A percentile compares a stretch with the other conserved stretches of the same genome.
These are phyloP conservation scores for Marasmarcha lunaedactyla DNA, from an alignment of 2,888 invertebrate genomes.

Conservation along the genomic window DNA sequence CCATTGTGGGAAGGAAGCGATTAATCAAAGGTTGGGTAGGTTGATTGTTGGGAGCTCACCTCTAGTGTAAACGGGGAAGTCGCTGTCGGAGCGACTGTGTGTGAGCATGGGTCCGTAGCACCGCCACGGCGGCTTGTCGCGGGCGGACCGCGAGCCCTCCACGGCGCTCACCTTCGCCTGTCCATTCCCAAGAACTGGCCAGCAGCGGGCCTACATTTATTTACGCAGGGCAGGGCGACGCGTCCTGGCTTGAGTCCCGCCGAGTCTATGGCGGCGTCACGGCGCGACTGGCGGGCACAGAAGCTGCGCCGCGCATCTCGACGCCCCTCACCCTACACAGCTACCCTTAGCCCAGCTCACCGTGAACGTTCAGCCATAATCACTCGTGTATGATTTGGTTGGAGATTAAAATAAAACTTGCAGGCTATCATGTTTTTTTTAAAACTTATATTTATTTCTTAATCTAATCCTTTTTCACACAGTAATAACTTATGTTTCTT, in stretches of 20 bases:
- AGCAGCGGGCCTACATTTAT: constrained; percentile 35
- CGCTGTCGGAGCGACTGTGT: constrained; percentile 87
- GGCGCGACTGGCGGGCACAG: constrained; percentile 31
- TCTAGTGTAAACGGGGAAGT: constrained; percentile 85
- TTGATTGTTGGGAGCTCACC: constrained; percentile 59
- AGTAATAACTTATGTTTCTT: too few species aligned
- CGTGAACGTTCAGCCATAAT: background rate
- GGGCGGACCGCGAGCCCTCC: constrained; percentile 65
- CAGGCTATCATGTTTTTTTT: too few species aligned
- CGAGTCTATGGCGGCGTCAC: constrained; percentile 54
- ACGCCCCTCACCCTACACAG: constrained; percentile 43
- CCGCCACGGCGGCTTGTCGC: constrained; percentile 68
- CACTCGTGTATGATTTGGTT: too few species aligned
- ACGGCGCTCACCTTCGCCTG: constrained; percentile 56
- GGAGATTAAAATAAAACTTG: constrained; percentile 3
- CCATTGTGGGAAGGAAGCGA: too few species aligned
- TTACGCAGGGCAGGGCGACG: constrained; percentile 10
- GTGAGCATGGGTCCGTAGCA: constrained; percentile 82
- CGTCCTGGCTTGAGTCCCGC: constrained; percentile 9
- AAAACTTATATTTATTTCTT: too few species aligned
- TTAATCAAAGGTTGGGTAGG: too few species aligned
- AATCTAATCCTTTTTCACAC: too few species aligned
- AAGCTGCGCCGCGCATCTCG: constrained; percentile 63
- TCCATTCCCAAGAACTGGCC: constrained; percentile 47
- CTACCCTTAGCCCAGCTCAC: constrained; percentile 18